Base-by-base conservation (phyloP, 2,113 vertebrate genomes). In the Bostrychus sinensis region DNA sequence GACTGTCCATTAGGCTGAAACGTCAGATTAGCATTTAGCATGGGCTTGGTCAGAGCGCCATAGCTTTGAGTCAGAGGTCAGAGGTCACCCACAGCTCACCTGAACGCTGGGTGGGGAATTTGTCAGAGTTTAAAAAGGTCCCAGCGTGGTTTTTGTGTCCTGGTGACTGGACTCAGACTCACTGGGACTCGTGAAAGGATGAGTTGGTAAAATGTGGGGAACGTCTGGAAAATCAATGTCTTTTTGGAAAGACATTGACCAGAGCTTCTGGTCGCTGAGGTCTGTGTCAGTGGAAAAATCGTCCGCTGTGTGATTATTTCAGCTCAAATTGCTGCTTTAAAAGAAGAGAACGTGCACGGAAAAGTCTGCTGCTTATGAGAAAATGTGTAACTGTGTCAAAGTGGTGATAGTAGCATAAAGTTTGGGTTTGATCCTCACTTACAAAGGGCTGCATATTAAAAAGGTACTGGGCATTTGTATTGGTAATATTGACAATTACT, bases 71-170 rank as follows among this genome's bases (percentile, higher is more conserved):
- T 76, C 61, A 70, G 17, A 60, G 71, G 67, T 71, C 46, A 66
- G 46, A 19, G 41, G 63, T 25, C 58, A 41, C 60, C 43, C 51
- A 50, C 67, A 32, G 58, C 74, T 77, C 66, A 84, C 81, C 77
- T 66, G 85, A 54, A 66, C 37, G 75, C 68, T 68, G 62, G 78
- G 64, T 85, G 81, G 62, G 69, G 67, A 84, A 76, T 84, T 75
- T 86, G 70, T 61, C 76, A 73, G 39, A 1, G 30, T 36, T 60
- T 8, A 50, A 26, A 75, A 46, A 69, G 34, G 48, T 25, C 20
- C 26, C 17, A 13, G 39, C 39, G 19, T 19, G 55, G 45, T 48
- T 32, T 32, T 32, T 32, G 30, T 32, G 30, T 32, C 8, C 8
- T 7, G 8, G 30, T 32, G 37, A 39, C 37, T 39, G 14, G 37